A percentile compares a stretch with the other conserved stretches of the same genome.
These are phyloP conservation scores for Platerodrilus igneus DNA, from an alignment of 2,888 invertebrate species.

Conservation along the genomic window DNA sequence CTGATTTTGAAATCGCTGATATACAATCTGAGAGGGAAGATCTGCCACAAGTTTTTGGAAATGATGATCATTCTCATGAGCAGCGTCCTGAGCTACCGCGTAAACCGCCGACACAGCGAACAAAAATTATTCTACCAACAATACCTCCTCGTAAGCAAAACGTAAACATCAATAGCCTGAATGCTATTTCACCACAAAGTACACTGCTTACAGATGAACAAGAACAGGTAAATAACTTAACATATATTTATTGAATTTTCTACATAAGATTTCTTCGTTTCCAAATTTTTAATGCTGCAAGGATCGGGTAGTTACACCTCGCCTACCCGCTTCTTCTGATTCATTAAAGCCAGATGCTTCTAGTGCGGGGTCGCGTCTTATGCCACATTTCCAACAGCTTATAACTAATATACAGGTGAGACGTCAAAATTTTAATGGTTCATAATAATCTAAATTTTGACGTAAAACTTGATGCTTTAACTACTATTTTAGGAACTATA, in stretches of 20 bases:
- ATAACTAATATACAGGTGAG: conserved; percentile 71
- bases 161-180: conserved; percentile 36
- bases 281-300: conserved; percentile 36
- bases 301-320: conserved; percentile 42
- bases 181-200: conserved; percentile 35
- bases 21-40: conserved; percentile 44
- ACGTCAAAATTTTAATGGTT: conserved; percentile 24
- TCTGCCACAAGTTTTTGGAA: conserved; percentile 40
- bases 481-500: no score
- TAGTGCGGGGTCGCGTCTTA: conserved; percentile 53
- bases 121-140: conserved; percentile 41
- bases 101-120: conserved; percentile 36
- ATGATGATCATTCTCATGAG: conserved; percentile 64
- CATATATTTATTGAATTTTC: not conserved
- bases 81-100: conserved; percentile 52
- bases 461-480: no score
- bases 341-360: conserved; percentile 41
- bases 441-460: no score
- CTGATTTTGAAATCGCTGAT: conserved; percentile 37
- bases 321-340: conserved; percentile 43
- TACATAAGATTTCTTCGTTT: no score
- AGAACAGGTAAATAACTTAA: conserved; percentile 35
- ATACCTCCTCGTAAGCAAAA: conserved; percentile 34
- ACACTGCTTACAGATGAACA: conserved; percentile 35
- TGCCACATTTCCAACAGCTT: conserved; percentile 67